A percentile compares a stretch with the other conserved stretches of the same genome.
These are phyloP conservation scores for Poecilia velifera DNA, from an alignment of 2,797 vertebrate genomes.

Conservation along the genomic window DNA sequence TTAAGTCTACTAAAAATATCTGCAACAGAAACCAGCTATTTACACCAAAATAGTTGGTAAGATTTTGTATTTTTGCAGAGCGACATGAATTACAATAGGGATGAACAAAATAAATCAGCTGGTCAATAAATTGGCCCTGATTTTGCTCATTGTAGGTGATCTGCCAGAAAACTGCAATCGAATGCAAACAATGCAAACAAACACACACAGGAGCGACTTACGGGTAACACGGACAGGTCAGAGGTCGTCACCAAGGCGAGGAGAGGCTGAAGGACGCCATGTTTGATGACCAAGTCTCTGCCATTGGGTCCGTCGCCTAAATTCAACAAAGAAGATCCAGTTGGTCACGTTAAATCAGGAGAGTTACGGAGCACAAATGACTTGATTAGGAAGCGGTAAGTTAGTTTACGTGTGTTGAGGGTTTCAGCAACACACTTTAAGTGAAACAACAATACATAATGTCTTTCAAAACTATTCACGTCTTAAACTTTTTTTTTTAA, in stretches of 20 bases:
- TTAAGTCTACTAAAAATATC: too few species aligned
- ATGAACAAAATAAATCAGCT: too few species aligned
- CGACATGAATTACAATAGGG: too few species aligned
- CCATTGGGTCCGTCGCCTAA: slow-evolving; percentile 90
- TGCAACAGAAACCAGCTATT: too few species aligned
- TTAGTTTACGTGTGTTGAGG: too few species aligned
- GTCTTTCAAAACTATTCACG: not conserved
- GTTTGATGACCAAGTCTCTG: slow-evolving; percentile 93
- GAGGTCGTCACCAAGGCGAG: slow-evolving; percentile 85
- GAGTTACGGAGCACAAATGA: not conserved
- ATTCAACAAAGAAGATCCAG: not conserved
- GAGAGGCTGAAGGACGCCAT: slow-evolving; percentile 87
- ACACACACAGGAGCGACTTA: slow-evolving; percentile 75
- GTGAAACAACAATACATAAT: not conserved
- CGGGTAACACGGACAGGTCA: slow-evolving; percentile 86
- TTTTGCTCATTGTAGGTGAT: too few species aligned
- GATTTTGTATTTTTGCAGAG: too few species aligned
- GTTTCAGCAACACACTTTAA: too few species aligned
- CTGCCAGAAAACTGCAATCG: too few species aligned
- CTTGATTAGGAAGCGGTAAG: too few species aligned
- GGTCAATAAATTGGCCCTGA: too few species aligned
- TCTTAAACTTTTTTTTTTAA: not conserved
- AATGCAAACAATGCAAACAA: not conserved
- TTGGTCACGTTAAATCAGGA: not conserved
- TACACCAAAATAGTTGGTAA: too few species aligned